Percentiles rank a stretch among this genome's conserved stretches.
phyloP scores from a whole-genome alignment of 2,797 vertebrate species.

The Lepilemur septentrionalis region DNA sequence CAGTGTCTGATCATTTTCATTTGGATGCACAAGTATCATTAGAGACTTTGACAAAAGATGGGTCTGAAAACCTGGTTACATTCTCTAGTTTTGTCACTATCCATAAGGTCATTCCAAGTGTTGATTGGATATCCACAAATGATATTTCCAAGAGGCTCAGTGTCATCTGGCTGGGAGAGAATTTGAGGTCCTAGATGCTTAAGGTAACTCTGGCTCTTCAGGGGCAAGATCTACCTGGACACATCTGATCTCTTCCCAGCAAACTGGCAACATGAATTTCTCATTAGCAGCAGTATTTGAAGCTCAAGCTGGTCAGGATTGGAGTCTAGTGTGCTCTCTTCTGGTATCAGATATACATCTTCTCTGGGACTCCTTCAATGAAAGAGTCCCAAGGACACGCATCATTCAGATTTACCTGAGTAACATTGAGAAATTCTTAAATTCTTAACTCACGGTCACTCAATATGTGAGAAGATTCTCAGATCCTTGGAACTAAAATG shows the following conservation, averaged over 20 bases:
- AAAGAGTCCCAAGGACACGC: background rate
- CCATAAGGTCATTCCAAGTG: background rate
- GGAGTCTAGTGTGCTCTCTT: background rate
- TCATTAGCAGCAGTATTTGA: background rate
- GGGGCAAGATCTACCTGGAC: background rate
- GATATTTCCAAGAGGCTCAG: background rate
- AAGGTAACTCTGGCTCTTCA: background rate
- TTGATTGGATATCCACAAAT: background rate
- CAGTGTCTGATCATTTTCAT: background rate
- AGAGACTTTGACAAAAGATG: background rate
- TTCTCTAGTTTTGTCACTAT: background rate
- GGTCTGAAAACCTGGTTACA: background rate
- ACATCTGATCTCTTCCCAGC: background rate
- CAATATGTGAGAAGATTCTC: background rate
- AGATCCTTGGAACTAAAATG: background rate
- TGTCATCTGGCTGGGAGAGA: background rate
- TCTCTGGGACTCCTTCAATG: background rate
- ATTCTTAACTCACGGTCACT: background rate
- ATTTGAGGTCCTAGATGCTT: background rate
- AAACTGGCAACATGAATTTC: background rate
- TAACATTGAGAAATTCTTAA: background rate
- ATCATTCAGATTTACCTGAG: background rate
- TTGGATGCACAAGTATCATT: background rate
- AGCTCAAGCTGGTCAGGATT: background rate
- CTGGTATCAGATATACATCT: background rate